Percentiles rank a stretch among this genome's conserved stretches.
phyloP scores from a whole-genome alignment of 2,888 invertebrate genomes.

The Carpatolechia fugitivella region DNA sequence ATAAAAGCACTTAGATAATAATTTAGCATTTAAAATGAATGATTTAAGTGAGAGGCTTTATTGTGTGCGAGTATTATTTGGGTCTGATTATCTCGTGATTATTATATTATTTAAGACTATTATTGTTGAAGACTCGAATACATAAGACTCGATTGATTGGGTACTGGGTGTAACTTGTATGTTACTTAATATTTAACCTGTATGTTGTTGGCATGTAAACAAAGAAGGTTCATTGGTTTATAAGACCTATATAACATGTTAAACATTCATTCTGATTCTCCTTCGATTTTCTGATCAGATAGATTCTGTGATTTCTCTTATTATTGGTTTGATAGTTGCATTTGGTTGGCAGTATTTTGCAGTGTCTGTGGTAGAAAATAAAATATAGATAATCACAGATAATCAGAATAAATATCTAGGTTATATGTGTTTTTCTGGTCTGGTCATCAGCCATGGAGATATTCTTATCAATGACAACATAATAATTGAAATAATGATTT shows the following conservation, averaged over 20 bases:
- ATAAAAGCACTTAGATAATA: conserved; percentile 48
- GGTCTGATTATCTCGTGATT: neutral
- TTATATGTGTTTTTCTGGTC: neutral
- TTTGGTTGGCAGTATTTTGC: neutral
- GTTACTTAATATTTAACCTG: no score
- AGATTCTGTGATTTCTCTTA: no score
- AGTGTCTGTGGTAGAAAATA: neutral
- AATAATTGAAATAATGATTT: neutral
- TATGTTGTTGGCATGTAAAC: neutral
- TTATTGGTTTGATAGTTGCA: no score
- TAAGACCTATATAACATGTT: no score
- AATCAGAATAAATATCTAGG: neutral
- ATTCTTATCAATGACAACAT: neutral
- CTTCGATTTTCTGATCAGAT: no score
- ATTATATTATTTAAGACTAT: no score
- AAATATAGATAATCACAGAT: neutral
- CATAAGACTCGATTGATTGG: no score
- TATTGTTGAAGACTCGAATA: no score
- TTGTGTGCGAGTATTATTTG: conserved; percentile 29
- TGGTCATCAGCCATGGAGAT: neutral
- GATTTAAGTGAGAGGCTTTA: conserved; percentile 60
- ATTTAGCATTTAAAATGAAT: conserved; percentile 56
- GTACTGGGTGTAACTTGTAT: neutral
- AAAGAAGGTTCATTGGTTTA: neutral
- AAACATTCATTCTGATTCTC: no score